Evolutionary conservation across 1,140 invertebrate species (phyloP), one percentile per base, ranked within the genome.

Genomic region (Zaprionus gabonicus): DNA sequence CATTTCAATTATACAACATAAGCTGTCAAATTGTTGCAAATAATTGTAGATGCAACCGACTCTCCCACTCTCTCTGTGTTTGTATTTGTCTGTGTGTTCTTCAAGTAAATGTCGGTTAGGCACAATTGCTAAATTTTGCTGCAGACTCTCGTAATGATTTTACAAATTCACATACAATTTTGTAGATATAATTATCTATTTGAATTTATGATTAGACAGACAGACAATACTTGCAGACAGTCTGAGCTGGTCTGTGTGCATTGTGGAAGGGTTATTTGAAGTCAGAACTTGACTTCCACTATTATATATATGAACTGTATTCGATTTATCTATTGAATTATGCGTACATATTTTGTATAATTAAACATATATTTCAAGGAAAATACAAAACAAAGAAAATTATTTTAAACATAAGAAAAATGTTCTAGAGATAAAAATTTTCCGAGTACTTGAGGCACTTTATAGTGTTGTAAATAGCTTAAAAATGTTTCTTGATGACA

Each of bases 1-100:
- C 74, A 90, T 90, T 80, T 81, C 70, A 78, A 88, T 90, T 80
- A 80, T 62, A 66, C 63, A 66, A 51, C 36, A 80, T 76, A 76
- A 81, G 73, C 73, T 78, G 57, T 58, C 55, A 57, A 74, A 51
- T 78, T 46, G 65, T 57, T 46, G 68, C 68, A 73, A 75, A 71
- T 76, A 86, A 82, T 85, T 82, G 82, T 70, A 65, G 41, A 49
- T 75, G 65, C 49, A 77, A 67, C 56, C 27, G 56, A 41, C 38
- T 27, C 27, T 66, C 15, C 55, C 27, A 20, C 49, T 49, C 20
- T 17, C 27, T 25, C n/a, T 23, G 23, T 23, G 23, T 23, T 23
- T 23, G 23, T 23, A 17, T 4, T 25, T 13, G 25, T 60, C 23
- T 67, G 15, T 28, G 9, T 23, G 44, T 28, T 59, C 15, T 36